Evolutionary conservation across 2,888 invertebrate genomes (phyloP).

Genomic region (Odiellus spinosus): DNA sequence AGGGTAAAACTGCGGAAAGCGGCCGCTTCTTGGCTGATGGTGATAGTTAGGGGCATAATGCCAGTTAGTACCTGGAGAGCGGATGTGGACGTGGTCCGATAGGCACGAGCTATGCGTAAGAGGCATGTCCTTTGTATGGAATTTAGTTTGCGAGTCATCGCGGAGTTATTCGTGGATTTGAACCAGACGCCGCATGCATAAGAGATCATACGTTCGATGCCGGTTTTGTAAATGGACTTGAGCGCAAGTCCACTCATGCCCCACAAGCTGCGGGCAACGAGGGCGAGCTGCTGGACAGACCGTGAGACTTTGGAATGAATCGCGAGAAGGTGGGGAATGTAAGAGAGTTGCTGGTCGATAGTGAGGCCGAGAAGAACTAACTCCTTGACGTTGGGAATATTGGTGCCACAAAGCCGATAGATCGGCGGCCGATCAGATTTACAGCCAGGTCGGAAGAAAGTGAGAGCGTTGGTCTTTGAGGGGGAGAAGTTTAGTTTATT

Average conservation of each 20-base stretch:
- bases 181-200: neutral
- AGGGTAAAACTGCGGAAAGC: neutral
- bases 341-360: too few species aligned
- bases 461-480: too few species aligned
- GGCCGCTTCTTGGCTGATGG: neutral
- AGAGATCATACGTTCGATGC: neutral
- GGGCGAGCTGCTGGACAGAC: neutral
- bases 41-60: neutral
- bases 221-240: neutral
- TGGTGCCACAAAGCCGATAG: too few species aligned
- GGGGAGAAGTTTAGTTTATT: too few species aligned
- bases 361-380: too few species aligned
- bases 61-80: neutral
- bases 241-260: neutral
- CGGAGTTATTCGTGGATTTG: too few species aligned
- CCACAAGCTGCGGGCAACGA: neutral
- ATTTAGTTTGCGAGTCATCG: neutral
- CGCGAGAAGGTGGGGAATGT: too few species aligned
- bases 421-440: too few species aligned
- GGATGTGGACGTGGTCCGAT: neutral
- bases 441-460: too few species aligned
- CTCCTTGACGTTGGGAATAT: too few species aligned
- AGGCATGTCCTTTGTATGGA: neutral
- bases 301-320: too few species aligned
- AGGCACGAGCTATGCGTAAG: neutral